Evolutionary conservation across 1,140 invertebrate species (phyloP).

Genomic region (Bombus consobrinus): DNA sequence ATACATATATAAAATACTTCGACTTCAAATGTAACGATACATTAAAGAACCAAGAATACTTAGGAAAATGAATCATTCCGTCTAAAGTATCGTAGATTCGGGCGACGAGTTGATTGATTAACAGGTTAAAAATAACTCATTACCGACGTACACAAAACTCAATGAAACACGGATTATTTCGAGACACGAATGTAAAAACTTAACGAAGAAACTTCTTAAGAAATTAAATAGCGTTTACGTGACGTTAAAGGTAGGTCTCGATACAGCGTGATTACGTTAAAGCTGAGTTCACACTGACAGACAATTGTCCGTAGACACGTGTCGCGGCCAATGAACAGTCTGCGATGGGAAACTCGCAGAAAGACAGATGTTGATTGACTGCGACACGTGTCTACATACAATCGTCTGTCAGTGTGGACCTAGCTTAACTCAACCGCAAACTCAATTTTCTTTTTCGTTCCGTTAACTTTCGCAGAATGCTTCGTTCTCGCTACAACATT

Average conservation of each 20-base stretch:
- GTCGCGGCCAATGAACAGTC: too few species aligned
- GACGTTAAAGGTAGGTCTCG: background rate
- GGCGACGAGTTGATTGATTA: background rate
- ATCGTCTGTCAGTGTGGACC: too few species aligned
- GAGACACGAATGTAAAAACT: background rate
- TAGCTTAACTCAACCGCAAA: background rate
- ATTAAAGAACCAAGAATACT: too few species aligned
- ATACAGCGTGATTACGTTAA: background rate
- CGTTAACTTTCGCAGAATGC: background rate
- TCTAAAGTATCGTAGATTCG: background rate
- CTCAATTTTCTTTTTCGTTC: background rate
- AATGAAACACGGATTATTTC: background rate
- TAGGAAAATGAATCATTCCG: too few species aligned
- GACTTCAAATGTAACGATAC: background rate
- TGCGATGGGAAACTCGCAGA: too few species aligned
- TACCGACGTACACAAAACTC: too few species aligned
- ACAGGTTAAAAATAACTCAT: too few species aligned
- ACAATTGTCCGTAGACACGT: too few species aligned
- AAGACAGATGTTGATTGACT: too few species aligned
- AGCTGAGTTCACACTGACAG: too few species aligned
- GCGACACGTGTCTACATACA: too few species aligned
- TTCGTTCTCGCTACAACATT: background rate
- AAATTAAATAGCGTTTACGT: background rate
- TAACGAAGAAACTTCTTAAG: background rate
- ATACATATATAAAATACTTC: background rate